A percentile compares a stretch with the other conserved stretches of the same genome.
phyloP scores from a whole-genome alignment of 2,113 vertebrate species.

The Rhynchomys soricoides region DNA sequence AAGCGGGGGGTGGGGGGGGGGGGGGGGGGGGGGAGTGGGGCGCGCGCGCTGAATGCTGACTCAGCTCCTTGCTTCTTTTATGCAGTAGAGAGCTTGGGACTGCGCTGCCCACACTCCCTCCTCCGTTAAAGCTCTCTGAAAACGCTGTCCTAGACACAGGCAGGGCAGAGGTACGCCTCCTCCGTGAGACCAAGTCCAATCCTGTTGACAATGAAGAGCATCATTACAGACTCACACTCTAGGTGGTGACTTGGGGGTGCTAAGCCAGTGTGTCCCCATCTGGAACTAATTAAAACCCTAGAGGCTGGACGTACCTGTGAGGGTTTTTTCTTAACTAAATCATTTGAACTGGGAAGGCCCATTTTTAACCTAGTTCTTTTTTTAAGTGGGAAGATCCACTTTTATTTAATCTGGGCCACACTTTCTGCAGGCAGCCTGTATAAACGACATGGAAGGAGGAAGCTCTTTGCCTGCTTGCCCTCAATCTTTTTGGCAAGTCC shows the following conservation, averaged over 20 bases:
- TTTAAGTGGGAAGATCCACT: background rate
- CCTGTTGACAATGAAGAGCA: too few species aligned
- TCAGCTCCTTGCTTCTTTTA: background rate
- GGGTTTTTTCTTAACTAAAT: background rate
- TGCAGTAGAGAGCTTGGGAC: background rate
- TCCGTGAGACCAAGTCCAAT: background rate
- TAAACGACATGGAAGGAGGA: background rate
- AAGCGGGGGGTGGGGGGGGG: too few species aligned
- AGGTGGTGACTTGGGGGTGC: background rate
- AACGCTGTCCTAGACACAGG: background rate
- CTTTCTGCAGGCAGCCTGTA: background rate
- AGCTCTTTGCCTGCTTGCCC: background rate
- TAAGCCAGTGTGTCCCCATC: fast-evolving
- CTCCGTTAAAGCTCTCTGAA: background rate
- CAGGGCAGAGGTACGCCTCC: background rate
- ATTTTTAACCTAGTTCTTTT: background rate
- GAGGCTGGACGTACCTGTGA: background rate
- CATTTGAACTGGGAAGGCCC: background rate
- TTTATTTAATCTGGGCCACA: background rate
- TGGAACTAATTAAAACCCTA: background rate
- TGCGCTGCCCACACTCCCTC: background rate
- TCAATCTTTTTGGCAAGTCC: background rate
- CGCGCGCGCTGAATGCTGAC: too few species aligned
- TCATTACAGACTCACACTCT: background rate
- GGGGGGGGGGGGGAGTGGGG: too few species aligned